phyloP scores from a whole-genome alignment of 2,113 vertebrate species.

The Limnothrissa miodon region DNA sequence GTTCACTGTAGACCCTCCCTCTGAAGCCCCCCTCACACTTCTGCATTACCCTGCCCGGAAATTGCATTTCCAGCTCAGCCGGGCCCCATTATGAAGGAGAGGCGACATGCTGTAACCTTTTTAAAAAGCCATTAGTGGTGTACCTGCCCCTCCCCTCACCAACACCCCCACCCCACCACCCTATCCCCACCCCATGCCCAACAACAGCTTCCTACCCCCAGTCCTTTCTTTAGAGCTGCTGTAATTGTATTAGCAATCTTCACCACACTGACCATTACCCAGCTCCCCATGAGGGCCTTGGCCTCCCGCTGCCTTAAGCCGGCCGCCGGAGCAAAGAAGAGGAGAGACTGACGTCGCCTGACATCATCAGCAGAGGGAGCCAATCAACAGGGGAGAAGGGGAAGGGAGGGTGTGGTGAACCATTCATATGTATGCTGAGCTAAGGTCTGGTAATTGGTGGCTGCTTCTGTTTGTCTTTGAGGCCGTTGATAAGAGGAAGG shows the following conservation, averaged over 20 bases:
- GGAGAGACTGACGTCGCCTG: conserved; percentile 37
- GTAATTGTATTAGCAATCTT: conserved; percentile 68
- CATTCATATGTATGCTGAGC: conserved; percentile 20
- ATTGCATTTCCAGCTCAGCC: conserved; percentile 78
- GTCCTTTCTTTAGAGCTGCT: conserved; percentile 50
- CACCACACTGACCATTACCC: conserved; percentile 62
- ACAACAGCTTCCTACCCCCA: conserved; percentile 26
- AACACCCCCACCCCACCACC: conserved; percentile 17
- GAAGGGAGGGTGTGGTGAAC: conserved; percentile 25
- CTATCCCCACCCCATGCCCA: conserved; percentile 32
- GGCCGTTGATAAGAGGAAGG: not conserved
- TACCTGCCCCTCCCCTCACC: conserved; percentile 62
- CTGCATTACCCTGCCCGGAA: conserved; percentile 77
- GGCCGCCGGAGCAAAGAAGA: conserved; percentile 40
- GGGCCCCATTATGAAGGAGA: conserved; percentile 77
- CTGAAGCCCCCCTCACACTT: conserved; percentile 54
- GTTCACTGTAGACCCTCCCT: not conserved
- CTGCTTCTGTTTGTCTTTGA: conserved; percentile 5
- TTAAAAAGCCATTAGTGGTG: conserved; percentile 80
- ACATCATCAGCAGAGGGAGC: conserved; percentile 31
- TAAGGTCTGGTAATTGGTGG: not conserved
- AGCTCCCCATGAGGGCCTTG: conserved; percentile 35
- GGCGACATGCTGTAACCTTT: conserved; percentile 79
- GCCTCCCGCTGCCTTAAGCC: conserved; percentile 27
- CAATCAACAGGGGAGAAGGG: not conserved